Percentiles rank a stretch among this genome's conserved stretches.
phyloP scores from a whole-genome alignment of 2,113 vertebrate genomes.

The Recurvirostra avosetta region DNA sequence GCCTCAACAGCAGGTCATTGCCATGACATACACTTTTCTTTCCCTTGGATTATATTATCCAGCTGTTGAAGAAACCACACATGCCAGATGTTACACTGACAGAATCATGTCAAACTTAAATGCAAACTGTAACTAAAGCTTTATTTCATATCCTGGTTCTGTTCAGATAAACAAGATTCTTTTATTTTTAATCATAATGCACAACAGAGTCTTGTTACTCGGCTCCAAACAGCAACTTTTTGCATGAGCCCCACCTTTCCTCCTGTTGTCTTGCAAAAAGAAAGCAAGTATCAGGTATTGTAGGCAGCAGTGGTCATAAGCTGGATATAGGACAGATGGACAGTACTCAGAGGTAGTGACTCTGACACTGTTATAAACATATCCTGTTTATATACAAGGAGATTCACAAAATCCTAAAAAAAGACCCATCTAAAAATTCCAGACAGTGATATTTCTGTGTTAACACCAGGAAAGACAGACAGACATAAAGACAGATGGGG shows the following conservation, averaged over 20 bases:
- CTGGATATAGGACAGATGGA: not conserved
- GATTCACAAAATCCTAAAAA: not conserved
- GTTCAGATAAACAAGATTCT: not conserved
- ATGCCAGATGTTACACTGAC: not conserved
- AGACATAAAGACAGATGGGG: not conserved
- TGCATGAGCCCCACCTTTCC: not conserved
- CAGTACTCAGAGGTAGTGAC: not conserved
- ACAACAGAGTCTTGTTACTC: not conserved
- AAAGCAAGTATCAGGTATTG: not conserved
- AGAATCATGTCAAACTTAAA: not conserved
- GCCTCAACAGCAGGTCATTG: not conserved
- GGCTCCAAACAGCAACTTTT: not conserved
- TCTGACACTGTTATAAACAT: not conserved
- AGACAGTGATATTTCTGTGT: not conserved
- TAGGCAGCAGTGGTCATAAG: not conserved
- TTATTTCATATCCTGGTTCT: conserved; percentile 1
- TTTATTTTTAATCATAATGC: not conserved
- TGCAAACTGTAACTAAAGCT: not conserved
- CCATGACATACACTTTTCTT: not conserved
- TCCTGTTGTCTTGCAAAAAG: not conserved
- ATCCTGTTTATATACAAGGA: not conserved
- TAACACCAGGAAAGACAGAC: not conserved
- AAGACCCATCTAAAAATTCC: not conserved
- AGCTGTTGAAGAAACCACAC: not conserved
- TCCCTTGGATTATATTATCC: not conserved